Conservation (phyloP, 2,888 invertebrate genomes). For the Mamestra brassicae region DNA sequence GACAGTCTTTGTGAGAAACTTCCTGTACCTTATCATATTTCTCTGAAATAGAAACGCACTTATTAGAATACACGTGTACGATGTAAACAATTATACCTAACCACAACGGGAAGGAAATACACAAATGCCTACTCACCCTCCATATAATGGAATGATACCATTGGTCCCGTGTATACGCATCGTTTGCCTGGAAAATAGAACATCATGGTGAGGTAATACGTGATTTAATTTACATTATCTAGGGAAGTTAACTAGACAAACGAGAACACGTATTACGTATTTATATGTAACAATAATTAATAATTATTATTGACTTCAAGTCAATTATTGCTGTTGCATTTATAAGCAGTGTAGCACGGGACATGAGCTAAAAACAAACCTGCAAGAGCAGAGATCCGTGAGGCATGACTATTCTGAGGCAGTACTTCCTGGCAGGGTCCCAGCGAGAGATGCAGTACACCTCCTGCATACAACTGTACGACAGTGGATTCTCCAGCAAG, state of each 20-base stretch:
- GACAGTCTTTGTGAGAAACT: constrained; percentile 92
- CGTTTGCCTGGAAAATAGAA: constrained; percentile 91
- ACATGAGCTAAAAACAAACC: constrained; percentile 79
- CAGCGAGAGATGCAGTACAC: constrained; percentile 94
- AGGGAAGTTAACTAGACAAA: constrained; percentile 22
- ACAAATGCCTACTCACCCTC: constrained; percentile 91
- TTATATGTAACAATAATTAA: not conserved
- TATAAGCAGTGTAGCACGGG: too few species aligned
- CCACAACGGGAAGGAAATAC: constrained; percentile 58
- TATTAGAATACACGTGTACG: constrained; percentile 30
- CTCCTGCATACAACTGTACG: constrained; percentile 94
- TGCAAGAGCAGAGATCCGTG: constrained; percentile 94
- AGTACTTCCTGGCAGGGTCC: constrained; percentile 95
- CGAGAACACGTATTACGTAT: not conserved
- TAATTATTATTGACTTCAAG: too few species aligned
- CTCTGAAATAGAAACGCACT: constrained; percentile 89
- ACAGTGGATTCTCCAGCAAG: constrained; percentile 92
- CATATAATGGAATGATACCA: constrained; percentile 95
- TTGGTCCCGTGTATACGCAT: constrained; percentile 95
- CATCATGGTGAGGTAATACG: constrained; percentile 34
- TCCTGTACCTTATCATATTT: constrained; percentile 94
- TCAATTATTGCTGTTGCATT: too few species aligned
- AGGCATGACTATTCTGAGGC: constrained; percentile 94
- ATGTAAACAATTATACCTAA: constrained; percentile 39
- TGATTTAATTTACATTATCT: constrained; percentile 28